phyloP scores from a whole-genome alignment of 1,140 invertebrate species.

The Phenacoccus solenopsis region DNA sequence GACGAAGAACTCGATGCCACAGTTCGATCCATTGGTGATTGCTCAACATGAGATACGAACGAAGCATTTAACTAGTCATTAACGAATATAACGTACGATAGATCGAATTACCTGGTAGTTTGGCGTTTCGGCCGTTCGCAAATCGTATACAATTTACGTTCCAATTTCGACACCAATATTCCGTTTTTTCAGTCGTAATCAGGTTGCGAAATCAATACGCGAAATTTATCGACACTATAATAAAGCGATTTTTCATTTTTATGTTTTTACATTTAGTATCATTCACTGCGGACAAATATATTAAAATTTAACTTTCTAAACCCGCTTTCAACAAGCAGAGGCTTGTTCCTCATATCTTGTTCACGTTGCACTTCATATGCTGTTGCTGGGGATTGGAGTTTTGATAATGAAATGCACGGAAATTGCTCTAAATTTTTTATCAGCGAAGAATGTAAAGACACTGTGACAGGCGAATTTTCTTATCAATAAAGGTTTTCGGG shows the following conservation, averaged over 20 bases:
- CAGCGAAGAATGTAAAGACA: too few relatives aligned
- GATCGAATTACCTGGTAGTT: neutral
- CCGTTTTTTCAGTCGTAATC: neutral
- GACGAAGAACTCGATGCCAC: neutral
- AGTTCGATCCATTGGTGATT: conserved; percentile 10
- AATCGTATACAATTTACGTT: neutral
- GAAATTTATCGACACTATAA: neutral
- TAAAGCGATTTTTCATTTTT: neutral
- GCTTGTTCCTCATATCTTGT: conserved; percentile 13
- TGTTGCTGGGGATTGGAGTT: neutral
- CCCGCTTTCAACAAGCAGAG: conserved; percentile 10
- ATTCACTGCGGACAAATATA: neutral
- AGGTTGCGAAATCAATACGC: neutral
- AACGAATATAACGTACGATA: neutral
- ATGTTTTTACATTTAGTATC: neutral
- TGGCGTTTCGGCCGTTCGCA: neutral
- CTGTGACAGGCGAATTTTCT: too few relatives aligned
- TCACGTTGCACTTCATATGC: conserved; percentile 11
- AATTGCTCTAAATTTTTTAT: neutral
- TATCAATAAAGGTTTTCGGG: too few relatives aligned
- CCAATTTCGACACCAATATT: neutral
- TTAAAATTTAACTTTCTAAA: neutral
- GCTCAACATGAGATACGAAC: neutral
- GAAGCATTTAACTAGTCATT: neutral
- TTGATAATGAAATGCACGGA: conserved; percentile 6